Base-by-base conservation (phyloP, 2,113 vertebrate species). In the Aix galericulata region DNA sequence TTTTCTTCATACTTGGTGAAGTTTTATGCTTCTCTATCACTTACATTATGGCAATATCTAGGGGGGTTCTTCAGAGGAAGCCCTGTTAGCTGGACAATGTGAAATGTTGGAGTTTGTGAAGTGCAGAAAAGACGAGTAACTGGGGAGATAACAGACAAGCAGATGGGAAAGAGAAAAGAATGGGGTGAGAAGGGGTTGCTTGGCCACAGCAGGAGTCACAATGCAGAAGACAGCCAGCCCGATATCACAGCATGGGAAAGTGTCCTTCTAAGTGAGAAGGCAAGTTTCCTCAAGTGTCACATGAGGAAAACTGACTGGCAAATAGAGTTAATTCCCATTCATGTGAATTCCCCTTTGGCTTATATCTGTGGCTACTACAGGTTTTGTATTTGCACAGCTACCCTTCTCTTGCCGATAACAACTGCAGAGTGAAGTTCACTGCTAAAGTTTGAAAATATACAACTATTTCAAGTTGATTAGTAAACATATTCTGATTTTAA, bases 131-230 rank as follows among this genome's bases (percentile, higher is more conserved):
- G 44, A 73, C 26, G 34, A 92, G 38, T 48, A 73, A 68, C 15
- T n/a, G 18, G 8, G 26, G 15, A 59, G 52, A 32, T n/a, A 64
- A 59, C 5, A 62, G 44, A 23, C 3, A 36, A 59, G 52, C 3
- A 75, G 31, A 32, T 50, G 46, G 20, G n/a, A 59, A 82, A 68
- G 64, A 64, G n/a, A 55, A 66, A 84, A 72, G 18, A 0, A 2
- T 44, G 42, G 3, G 8, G 7, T 60, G n/a, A 29, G 8, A 86
- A 60, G 22, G 6, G 22, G 18, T 46, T 75, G 3, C 17, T 88
- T 72, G 46, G 31, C n/a, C 0, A 0, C 15, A 50, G 44, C 4
- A 1, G 5, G 7, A 11, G 4, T 42, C 72, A 29, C 9, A 23
- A 10, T 74, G 25, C 9, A 6, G 21, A n/a, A 81, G 26, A n/a